A percentile compares a stretch with the other conserved stretches of the same genome.
Conservation (phyloP, 1,140 invertebrate genomes). For the Papilio polyxenes region DNA sequence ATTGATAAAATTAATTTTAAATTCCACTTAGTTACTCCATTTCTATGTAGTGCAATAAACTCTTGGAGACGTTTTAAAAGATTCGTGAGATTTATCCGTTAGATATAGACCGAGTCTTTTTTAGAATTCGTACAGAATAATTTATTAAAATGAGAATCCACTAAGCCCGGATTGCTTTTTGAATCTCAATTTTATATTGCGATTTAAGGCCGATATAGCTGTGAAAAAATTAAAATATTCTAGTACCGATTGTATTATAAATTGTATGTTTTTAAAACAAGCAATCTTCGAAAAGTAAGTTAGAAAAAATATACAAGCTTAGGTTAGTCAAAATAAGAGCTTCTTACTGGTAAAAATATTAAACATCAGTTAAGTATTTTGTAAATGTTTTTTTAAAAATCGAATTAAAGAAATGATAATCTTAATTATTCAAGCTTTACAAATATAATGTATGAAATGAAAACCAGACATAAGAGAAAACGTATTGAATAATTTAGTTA, state of each 20-base stretch:
- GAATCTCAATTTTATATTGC: slow-evolving; percentile 1
- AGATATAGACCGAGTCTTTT: not conserved
- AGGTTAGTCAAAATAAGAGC: not conserved
- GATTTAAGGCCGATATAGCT: not conserved
- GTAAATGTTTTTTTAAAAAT: too few species aligned
- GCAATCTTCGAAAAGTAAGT: not conserved
- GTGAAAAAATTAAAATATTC: not conserved
- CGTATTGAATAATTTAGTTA: not conserved
- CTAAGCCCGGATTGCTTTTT: not conserved
- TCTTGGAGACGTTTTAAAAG: not conserved
- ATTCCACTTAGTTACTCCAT: not conserved
- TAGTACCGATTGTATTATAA: not conserved
- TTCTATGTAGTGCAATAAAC: not conserved
- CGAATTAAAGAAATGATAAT: not conserved
- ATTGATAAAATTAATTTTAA: not conserved
- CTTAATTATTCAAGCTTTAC: not conserved
- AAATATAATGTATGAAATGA: not conserved
- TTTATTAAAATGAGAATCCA: slow-evolving; percentile 23
- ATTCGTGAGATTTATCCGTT: slow-evolving; percentile 27
- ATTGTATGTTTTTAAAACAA: not conserved
- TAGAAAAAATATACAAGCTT: not conserved
- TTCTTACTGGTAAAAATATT: not conserved
- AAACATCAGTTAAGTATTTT: not conserved
- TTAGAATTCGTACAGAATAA: slow-evolving; percentile 8
- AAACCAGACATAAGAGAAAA: not conserved